Evolutionary conservation across 2,797 vertebrate species (phyloP).

Genomic region (Enteromius fasciolatus): DNA sequence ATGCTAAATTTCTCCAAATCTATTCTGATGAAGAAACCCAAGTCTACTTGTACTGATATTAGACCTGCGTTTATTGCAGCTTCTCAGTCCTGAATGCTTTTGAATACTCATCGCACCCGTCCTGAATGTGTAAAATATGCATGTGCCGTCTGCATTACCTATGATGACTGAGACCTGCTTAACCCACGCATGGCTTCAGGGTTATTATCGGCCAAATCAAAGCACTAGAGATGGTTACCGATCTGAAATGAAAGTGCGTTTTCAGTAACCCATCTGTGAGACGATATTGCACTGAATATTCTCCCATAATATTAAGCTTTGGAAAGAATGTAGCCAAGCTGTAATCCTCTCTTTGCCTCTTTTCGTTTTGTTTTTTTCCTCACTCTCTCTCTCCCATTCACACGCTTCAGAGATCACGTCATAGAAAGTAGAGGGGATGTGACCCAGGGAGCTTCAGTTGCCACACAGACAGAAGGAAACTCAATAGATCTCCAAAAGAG

Average conservation of each 20-base stretch:
- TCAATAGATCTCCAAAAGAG: conserved; percentile 39
- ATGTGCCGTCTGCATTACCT: neutral
- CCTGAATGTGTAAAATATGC: conserved; percentile 29
- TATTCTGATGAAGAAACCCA: neutral
- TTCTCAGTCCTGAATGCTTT: neutral
- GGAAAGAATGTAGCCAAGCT: neutral
- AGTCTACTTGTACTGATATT: neutral
- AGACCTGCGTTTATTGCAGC: neutral
- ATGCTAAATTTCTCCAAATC: neutral
- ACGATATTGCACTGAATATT: conserved; percentile 11
- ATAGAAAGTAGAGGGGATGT: conserved; percentile 31
- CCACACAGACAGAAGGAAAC: conserved; percentile 51
- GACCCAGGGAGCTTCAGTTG: conserved; percentile 17
- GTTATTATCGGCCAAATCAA: conserved; percentile 23
- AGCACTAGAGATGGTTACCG: neutral
- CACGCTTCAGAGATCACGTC: conserved; percentile 20
- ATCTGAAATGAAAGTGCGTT: conserved; percentile 22
- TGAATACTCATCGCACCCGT: neutral
- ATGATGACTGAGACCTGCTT: conserved; percentile 13
- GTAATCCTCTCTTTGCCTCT: neutral
- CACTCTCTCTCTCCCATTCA: conserved; percentile 25
- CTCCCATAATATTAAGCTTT: neutral
- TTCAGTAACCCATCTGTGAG: conserved; percentile 28
- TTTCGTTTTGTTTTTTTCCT: neutral
- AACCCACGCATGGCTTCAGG: conserved; percentile 20